These are phyloP conservation scores for Merodon equestris DNA, from an alignment of 2,888 invertebrate species.

Conservation along the genomic window DNA sequence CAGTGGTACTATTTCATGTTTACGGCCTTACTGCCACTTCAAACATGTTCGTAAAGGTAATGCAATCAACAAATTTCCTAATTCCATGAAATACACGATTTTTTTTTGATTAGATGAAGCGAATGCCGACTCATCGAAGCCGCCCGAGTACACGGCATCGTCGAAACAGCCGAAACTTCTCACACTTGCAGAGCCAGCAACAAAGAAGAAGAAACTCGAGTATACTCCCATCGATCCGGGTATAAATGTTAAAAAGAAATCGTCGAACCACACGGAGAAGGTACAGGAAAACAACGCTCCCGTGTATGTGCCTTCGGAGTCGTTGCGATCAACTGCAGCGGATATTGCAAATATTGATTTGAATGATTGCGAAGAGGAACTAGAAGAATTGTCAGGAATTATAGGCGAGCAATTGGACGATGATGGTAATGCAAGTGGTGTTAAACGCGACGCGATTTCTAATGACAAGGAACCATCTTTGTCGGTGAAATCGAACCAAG, in stretches of 20 bases:
- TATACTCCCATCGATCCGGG: constrained; percentile 78
- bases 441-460: background rate
- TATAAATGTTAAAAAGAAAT: constrained; percentile 73
- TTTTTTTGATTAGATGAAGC: constrained; percentile 69
- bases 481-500: background rate
- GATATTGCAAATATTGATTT: constrained; percentile 64
- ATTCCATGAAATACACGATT: background rate
- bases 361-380: constrained; percentile 71
- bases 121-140: constrained; percentile 53
- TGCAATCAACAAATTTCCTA: constrained; percentile 7
- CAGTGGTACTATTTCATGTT: constrained; percentile 84
- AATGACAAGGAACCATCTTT: constrained; percentile 7
- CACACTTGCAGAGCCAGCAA: constrained; percentile 71
- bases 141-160: constrained; percentile 76
- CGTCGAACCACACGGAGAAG: constrained; percentile 7
- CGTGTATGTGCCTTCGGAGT: constrained; percentile 75
- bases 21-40: constrained; percentile 95
- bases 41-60: constrained; percentile 89
- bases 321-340: constrained; percentile 44
- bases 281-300: constrained; percentile 70
- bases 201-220: constrained; percentile 75
- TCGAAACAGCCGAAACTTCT: constrained; percentile 74
- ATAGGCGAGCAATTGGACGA: constrained; percentile 62
- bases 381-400: constrained; percentile 71
- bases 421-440: background rate